A percentile compares a stretch with the other conserved stretches of the same genome.
phyloP scores from a whole-genome alignment of 1,140 invertebrate species.

The Mercenaria mercenaria region DNA sequence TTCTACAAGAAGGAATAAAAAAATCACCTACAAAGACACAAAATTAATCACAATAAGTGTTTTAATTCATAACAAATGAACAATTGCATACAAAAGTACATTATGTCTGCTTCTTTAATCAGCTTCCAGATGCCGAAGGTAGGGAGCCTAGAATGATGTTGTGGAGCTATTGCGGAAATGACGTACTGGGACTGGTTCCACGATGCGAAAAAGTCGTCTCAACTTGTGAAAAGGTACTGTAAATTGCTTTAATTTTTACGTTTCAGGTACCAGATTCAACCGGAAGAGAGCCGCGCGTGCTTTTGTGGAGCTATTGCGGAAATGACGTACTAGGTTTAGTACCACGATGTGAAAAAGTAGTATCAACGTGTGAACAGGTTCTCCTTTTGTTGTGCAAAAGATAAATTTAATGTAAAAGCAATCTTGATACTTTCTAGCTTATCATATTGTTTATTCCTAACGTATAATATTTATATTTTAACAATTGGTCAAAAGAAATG shows the following conservation, averaged over 20 bases:
- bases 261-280: slow-evolving; percentile 49
- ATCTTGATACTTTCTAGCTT: no score
- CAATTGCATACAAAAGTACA: no score
- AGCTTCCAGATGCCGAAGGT: slow-evolving; percentile 17
- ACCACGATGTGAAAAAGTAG: slow-evolving; percentile 50
- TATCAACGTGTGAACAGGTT: slow-evolving; percentile 58
- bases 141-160: slow-evolving; percentile 43
- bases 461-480: no score
- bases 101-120: no score
- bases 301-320: slow-evolving; percentile 56
- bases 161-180: slow-evolving; percentile 20
- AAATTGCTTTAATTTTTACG: not conserved
- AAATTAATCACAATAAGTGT: no score
- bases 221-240: not conserved
- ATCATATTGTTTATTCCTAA: no score
- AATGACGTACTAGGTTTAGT: slow-evolving; percentile 61
- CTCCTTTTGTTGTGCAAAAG: not conserved
- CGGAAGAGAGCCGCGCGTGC: slow-evolving; percentile 51
- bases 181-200: slow-evolving; percentile 29
- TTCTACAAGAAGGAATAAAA: no score
- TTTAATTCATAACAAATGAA: no score
- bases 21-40: no score
- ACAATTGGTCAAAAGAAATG: no score
- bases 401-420: no score
- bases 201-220: slow-evolving; percentile 16